Conservation (phyloP, 2,888 invertebrate species). For the Arenicola marina region DNA sequence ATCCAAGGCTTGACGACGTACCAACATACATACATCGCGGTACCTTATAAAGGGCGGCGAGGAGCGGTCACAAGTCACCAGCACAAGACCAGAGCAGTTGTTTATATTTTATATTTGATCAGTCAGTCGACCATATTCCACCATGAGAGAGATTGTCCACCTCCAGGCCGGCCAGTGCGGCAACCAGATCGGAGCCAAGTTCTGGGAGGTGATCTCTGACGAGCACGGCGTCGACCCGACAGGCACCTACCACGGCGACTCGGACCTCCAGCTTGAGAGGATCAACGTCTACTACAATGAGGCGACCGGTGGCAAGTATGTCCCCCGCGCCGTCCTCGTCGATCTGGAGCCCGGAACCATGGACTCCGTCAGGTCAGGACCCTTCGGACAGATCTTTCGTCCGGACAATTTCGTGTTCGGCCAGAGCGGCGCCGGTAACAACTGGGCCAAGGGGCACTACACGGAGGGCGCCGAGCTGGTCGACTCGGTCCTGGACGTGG, state of each 20-base stretch:
- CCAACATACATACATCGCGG: no score
- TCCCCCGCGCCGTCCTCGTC: slow-evolving; percentile 89
- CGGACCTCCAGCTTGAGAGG: slow-evolving; percentile 41
- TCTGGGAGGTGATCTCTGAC: slow-evolving; percentile 57
- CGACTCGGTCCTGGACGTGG: slow-evolving; percentile 56
- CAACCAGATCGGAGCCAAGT: no score
- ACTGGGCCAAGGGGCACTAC: slow-evolving; percentile 81
- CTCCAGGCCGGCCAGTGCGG: no score
- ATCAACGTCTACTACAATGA: slow-evolving; percentile 88
- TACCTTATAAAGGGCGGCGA: no score
- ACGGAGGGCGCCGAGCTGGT: slow-evolving; percentile 57
- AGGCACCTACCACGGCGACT: slow-evolving; percentile 47
- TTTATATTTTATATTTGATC: no score
- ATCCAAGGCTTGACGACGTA: no score
- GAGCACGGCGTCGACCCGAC: slow-evolving; percentile 54
- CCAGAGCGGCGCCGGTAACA: slow-evolving; percentile 76
- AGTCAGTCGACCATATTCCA: no score
- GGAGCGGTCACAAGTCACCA: no score
- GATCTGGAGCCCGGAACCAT: slow-evolving; percentile 97
- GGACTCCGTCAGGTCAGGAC: slow-evolving; percentile 94
- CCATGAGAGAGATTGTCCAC: no score
- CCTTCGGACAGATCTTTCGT: slow-evolving; percentile 92
- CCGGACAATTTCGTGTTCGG: slow-evolving; percentile 92
- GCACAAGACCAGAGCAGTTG: no score
- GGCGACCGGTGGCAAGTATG: slow-evolving; percentile 82